phyloP scores from a whole-genome alignment of 2,113 vertebrate species.

The Deroptyus accipitrinus region DNA sequence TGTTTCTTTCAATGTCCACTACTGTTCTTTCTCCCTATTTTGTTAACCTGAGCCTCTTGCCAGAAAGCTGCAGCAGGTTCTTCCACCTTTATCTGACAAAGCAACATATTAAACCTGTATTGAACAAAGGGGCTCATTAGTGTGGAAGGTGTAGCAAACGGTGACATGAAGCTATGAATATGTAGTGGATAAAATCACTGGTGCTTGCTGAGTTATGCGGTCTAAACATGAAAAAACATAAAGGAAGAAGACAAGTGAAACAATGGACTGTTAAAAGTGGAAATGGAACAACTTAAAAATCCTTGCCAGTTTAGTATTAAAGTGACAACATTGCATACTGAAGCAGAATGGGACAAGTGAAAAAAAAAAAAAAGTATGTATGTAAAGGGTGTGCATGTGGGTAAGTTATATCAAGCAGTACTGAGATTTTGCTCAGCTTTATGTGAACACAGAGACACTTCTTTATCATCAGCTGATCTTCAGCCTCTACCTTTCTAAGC shows the following conservation, averaged over 20 bases:
- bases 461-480: background rate
- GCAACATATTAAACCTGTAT: constrained; percentile 47
- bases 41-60: constrained; percentile 71
- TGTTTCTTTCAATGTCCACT: constrained; percentile 2
- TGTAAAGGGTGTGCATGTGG: background rate
- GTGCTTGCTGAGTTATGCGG: constrained; percentile 62
- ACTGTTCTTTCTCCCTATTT: background rate
- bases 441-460: background rate
- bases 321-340: constrained; percentile 59
- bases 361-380: background rate
- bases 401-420: background rate
- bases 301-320: constrained; percentile 76
- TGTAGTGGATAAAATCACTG: constrained; percentile 40
- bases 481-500: background rate
- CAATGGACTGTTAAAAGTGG: constrained; percentile 75
- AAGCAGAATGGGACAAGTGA: constrained; percentile 61
- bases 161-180: constrained; percentile 50
- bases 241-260: constrained; percentile 69
- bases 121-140: constrained; percentile 61
- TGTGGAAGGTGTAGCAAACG: constrained; percentile 47
- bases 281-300: constrained; percentile 74
- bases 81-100: constrained; percentile 44
- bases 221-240: constrained; percentile 64
- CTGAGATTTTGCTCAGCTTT: background rate
- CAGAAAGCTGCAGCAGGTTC: constrained; percentile 72